Evolutionary conservation across 2,888 invertebrate species (phyloP).

Genomic region (Lomographa bimaculata): DNA sequence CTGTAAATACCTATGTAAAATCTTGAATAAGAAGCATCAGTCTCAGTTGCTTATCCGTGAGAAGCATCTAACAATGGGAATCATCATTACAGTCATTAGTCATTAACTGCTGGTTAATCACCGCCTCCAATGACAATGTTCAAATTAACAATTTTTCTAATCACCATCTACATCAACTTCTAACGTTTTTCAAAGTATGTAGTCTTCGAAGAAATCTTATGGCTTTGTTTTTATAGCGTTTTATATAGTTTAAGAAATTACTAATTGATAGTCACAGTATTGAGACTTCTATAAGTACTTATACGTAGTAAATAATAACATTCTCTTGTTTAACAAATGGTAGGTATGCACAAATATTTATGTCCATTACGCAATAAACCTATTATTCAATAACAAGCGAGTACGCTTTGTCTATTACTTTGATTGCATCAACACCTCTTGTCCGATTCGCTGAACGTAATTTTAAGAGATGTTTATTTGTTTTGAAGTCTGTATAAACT

Average conservation of each 20-base stretch:
- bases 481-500: constrained; percentile 2
- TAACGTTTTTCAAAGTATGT: constrained; percentile 33
- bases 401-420: constrained; percentile 21
- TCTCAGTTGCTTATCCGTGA: constrained; percentile 45
- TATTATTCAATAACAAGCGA: constrained; percentile 22
- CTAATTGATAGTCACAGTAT: not conserved
- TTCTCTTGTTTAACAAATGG: too few relatives aligned
- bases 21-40: constrained; percentile 27
- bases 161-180: constrained; percentile 32
- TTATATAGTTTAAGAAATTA: too few relatives aligned
- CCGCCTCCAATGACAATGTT: constrained; percentile 50
- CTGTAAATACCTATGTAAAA: constrained; percentile 38
- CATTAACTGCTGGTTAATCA: constrained; percentile 38
- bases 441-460: constrained; percentile 3
- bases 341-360: constrained; percentile 19
- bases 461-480: constrained; percentile 17
- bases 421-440: constrained; percentile 18
- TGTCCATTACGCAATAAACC: constrained; percentile 19
- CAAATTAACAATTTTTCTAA: constrained; percentile 51
- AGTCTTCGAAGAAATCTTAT: constrained; percentile 14
- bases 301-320: too few relatives aligned
- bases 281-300: constrained; percentile 1
- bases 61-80: constrained; percentile 53
- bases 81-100: constrained; percentile 46
- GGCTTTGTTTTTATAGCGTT: constrained; percentile 16